Conservation (phyloP, 2,113 vertebrate species). For the Archocentrus centrarchus region DNA sequence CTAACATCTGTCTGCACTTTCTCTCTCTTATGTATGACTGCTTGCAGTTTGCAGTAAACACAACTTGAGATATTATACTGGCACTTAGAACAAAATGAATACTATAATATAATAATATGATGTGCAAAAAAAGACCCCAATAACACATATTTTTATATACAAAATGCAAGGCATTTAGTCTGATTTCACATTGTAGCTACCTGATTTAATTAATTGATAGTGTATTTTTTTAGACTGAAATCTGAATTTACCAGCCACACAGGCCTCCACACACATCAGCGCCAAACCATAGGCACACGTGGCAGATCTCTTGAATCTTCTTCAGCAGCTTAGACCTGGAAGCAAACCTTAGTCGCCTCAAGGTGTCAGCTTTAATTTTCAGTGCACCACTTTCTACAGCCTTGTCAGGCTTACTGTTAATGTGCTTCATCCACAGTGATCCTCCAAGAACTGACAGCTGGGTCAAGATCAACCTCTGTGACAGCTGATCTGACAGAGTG, state of each 20-base stretch:
- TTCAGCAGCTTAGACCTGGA: conserved; percentile 31
- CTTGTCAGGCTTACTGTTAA: conserved; percentile 29
- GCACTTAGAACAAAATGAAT: too few relatives aligned
- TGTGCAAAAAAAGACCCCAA: too few relatives aligned
- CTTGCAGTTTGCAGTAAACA: not conserved
- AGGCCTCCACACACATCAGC: not conserved
- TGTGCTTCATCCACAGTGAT: conserved; percentile 42
- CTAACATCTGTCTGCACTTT: not conserved
- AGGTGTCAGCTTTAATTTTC: conserved; percentile 58
- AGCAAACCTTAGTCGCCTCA: conserved; percentile 30
- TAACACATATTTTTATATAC: too few relatives aligned
- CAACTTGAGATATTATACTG: not conserved
- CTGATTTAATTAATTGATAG: not conserved
- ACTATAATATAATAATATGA: too few relatives aligned
- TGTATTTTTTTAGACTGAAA: not conserved
- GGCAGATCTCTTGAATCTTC: not conserved
- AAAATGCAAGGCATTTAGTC: not conserved
- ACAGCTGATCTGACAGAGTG: not conserved
- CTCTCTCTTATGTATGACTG: not conserved
- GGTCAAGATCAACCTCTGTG: conserved; percentile 37
- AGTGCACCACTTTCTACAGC: conserved; percentile 1
- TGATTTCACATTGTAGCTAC: not conserved
- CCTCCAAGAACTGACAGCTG: not conserved
- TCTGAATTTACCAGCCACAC: not conserved
- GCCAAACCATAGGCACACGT: not conserved